A percentile compares a stretch with the other conserved stretches of the same genome.
Conservation (phyloP, 2,888 invertebrate genomes). For the Ichneumoninae sp. region DNA sequence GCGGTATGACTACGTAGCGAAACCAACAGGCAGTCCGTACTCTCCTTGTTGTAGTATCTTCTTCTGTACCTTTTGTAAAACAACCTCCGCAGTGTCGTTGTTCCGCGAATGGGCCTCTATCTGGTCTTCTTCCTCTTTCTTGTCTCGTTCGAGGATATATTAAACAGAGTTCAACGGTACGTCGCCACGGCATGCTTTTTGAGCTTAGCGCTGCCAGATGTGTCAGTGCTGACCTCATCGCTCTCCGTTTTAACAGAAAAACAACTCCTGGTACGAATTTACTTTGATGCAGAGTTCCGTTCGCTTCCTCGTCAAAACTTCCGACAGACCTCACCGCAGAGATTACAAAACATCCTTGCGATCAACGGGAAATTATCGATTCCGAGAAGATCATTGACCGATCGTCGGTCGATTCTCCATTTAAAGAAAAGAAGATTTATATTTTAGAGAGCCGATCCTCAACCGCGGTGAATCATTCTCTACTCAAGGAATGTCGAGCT, state of each 20-base stretch:
- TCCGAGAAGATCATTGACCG: background rate
- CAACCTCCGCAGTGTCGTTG: constrained; percentile 17
- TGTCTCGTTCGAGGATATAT: constrained; percentile 15
- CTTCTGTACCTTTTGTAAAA: constrained; percentile 15
- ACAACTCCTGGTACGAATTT: background rate
- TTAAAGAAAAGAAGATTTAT: constrained; percentile 4
- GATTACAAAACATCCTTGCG: background rate
- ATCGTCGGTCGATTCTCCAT: constrained; percentile 1
- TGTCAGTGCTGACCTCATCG: background rate
- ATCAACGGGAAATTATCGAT: background rate
- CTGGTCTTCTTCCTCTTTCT: constrained; percentile 27
- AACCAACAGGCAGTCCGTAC: background rate
- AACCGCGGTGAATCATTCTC: background rate
- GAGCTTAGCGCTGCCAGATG: background rate
- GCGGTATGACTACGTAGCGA: constrained; percentile 8
- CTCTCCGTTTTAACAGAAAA: background rate
- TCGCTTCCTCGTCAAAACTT: constrained; percentile 36
- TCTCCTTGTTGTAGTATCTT: background rate
- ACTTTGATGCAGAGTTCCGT: background rate
- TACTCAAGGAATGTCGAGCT: constrained; percentile 4
- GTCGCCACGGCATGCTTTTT: background rate
- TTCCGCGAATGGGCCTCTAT: constrained; percentile 27
- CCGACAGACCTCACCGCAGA: background rate
- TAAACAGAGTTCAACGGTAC: constrained; percentile 12
- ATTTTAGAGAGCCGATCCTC: background rate